A percentile compares a stretch with the other conserved stretches of the same genome.
These are phyloP conservation scores for Mycteria americana DNA, from an alignment of 2,797 vertebrate species.

Conservation along the genomic window DNA sequence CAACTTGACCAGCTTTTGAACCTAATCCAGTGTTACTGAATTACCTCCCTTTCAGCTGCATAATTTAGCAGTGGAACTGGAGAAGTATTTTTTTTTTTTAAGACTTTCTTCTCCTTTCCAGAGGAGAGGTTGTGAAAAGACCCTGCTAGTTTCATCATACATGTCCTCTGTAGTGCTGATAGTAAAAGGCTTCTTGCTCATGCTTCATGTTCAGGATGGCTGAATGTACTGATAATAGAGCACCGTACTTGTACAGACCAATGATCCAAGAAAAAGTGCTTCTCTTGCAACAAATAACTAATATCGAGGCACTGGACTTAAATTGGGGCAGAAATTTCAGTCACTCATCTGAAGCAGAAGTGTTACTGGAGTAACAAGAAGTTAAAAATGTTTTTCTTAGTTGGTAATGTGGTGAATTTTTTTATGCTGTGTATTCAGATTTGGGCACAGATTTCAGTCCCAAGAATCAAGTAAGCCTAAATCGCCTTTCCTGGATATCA, in stretches of 20 bases:
- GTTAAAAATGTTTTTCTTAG: background rate
- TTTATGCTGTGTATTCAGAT: background rate
- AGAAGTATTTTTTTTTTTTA: background rate
- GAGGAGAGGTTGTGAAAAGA: background rate
- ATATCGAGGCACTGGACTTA: background rate
- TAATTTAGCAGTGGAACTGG: conserved; percentile 10
- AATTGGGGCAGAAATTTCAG: background rate
- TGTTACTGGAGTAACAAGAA: background rate
- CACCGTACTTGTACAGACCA: rapidly evolving
- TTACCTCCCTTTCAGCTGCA: background rate
- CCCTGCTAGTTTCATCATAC: background rate
- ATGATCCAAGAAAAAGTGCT: background rate
- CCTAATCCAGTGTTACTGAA: background rate
- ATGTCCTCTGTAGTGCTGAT: background rate
- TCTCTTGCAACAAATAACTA: background rate
- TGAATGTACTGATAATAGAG: background rate
- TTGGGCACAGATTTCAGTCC: background rate
- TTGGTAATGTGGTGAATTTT: background rate
- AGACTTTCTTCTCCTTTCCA: background rate
- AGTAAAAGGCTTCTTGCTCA: background rate
- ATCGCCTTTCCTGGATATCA: background rate
- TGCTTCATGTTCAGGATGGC: background rate
- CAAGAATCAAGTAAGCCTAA: background rate
- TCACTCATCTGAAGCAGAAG: background rate
- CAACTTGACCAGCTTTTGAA: conserved; percentile 1